These are phyloP conservation scores for Habropoda laboriosa DNA, from an alignment of 1,140 invertebrate species.

Conservation along the genomic window DNA sequence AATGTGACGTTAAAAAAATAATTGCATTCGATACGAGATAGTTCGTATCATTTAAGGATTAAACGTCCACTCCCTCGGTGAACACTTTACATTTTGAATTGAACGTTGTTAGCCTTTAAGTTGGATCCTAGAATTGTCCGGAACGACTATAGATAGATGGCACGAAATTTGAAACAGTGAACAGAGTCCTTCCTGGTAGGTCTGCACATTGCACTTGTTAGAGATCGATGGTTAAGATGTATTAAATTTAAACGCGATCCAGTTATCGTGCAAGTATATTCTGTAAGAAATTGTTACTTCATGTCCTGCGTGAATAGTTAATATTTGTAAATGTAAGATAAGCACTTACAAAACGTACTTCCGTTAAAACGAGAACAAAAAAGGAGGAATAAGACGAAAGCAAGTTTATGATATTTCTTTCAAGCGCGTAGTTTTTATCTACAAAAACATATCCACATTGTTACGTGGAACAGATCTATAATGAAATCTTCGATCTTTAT, in stretches of 20 bases:
- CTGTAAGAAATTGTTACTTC: slow-evolving; percentile 56
- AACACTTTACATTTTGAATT: neutral
- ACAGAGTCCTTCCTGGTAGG: slow-evolving; percentile 20
- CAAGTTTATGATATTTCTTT: slow-evolving; percentile 29
- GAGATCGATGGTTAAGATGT: slow-evolving; percentile 45
- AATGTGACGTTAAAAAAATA: no score
- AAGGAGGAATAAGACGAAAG: neutral
- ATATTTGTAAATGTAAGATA: slow-evolving; percentile 55
- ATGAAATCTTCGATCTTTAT: slow-evolving; percentile 62
- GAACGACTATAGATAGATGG: neutral
- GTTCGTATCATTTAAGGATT: slow-evolving; percentile 21
- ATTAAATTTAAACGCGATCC: slow-evolving; percentile 43
- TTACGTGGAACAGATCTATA: slow-evolving; percentile 48
- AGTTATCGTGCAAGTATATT: slow-evolving; percentile 56
- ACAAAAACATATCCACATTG: slow-evolving; percentile 52
- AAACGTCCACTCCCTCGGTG: slow-evolving; percentile 1
- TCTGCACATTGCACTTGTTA: slow-evolving; percentile 50
- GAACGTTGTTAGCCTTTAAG: slow-evolving; percentile 5
- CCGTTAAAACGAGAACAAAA: neutral
- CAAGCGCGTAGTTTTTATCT: slow-evolving; percentile 21
- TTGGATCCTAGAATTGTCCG: slow-evolving; percentile 15
- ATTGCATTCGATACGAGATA: neutral
- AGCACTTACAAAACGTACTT: slow-evolving; percentile 31
- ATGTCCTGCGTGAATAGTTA: slow-evolving; percentile 38
- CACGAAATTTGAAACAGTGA: no score